Percentiles rank a stretch among this genome's conserved stretches.
Conservation (phyloP, 2,113 vertebrate species). For the Terrapene triunguis region DNA sequence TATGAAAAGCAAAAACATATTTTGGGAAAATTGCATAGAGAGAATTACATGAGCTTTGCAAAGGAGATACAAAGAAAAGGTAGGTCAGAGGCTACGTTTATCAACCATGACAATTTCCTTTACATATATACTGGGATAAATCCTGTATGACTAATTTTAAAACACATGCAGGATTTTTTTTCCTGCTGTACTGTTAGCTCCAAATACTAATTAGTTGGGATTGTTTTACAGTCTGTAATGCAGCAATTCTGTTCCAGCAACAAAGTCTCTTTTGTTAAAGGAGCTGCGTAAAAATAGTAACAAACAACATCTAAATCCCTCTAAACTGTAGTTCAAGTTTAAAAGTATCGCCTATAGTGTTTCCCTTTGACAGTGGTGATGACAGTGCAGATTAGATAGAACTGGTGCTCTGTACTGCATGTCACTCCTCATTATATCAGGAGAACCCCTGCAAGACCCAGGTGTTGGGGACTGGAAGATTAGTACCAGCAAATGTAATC, state of each 20-base stretch:
- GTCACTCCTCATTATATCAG: slow-evolving; percentile 42
- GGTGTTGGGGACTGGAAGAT: slow-evolving; percentile 58
- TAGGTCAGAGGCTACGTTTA: not conserved
- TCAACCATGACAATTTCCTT: not conserved
- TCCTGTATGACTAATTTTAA: slow-evolving; percentile 18
- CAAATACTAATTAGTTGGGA: slow-evolving; percentile 46
- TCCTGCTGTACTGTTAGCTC: not conserved
- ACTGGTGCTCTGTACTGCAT: slow-evolving; percentile 40
- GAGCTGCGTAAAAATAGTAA: slow-evolving; percentile 61
- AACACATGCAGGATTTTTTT: not conserved
- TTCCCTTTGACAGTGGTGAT: slow-evolving; percentile 48
- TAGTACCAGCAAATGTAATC: slow-evolving; percentile 35
- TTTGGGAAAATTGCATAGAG: not conserved
- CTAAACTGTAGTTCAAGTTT: slow-evolving; percentile 31
- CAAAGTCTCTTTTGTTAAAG: slow-evolving; percentile 37
- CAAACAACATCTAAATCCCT: slow-evolving; percentile 48
- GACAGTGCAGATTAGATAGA: slow-evolving; percentile 52
- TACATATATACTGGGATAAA: slow-evolving; percentile 28
- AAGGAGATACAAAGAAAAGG: not conserved
- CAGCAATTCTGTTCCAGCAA: slow-evolving; percentile 38
- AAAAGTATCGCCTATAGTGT: slow-evolving; percentile 50
- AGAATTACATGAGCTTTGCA: not conserved
- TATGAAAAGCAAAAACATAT: slow-evolving; percentile 55
- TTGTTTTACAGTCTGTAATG: slow-evolving; percentile 45
- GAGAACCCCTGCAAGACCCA: slow-evolving; percentile 35